Percentiles rank a stretch among this genome's conserved stretches.
Conservation (phyloP, 2,113 vertebrate genomes). For the Rattus norvegicus region GRCr8 NC_086033.1:38702501-38703000, state of each 20-base stretch:
- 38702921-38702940: conserved; percentile 89
- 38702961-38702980: conserved; percentile 99
- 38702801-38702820: conserved; percentile 86
- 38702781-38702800: conserved; percentile 75
- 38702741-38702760: conserved; percentile 75
- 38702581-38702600: conserved; percentile 74
- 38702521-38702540: conserved; percentile 92
- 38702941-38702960: conserved; percentile 97
- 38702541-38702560: conserved; percentile 79
- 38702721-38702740: conserved; percentile 69
- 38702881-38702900: conserved; percentile 88
- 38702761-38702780: conserved; percentile 67
- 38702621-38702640: conserved; percentile 68
- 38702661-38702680: conserved; percentile 56
- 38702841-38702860: conserved; percentile 85
- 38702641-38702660: conserved; percentile 70
- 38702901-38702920: conserved; percentile 93
- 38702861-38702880: conserved; percentile 86
- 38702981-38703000: conserved; percentile 99
- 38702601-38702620: conserved; percentile 80
- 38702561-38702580: conserved; percentile 83
- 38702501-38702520: conserved; percentile 86
- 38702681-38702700: conserved; percentile 61
- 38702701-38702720: conserved; percentile 8
- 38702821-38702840: conserved; percentile 86